A percentile compares a stretch with the other conserved stretches of the same genome.
Conservation (phyloP, 2,888 invertebrate species). For the Orgyia antiqua region DNA sequence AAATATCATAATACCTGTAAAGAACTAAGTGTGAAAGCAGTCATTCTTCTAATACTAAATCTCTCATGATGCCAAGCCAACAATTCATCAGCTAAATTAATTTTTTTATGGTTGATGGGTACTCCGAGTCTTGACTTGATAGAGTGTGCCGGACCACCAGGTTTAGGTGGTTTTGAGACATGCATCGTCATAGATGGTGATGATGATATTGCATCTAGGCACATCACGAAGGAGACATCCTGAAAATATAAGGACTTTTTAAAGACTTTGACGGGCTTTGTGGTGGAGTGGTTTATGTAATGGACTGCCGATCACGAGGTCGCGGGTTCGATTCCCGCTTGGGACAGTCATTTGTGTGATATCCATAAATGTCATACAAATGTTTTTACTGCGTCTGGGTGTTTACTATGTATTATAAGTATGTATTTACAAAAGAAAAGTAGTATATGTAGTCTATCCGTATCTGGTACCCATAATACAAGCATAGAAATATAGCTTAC, state of each 20-base stretch:
- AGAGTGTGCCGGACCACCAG: conserved; percentile 85
- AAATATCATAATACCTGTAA: conserved; percentile 75
- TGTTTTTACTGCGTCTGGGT: no score
- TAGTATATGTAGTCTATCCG: no score
- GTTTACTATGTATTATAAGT: no score
- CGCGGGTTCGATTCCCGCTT: no score
- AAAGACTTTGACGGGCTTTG: no score
- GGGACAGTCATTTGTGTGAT: no score
- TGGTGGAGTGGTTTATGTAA: no score
- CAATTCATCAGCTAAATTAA: conserved; percentile 94
- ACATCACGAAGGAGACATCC: conserved; percentile 94
- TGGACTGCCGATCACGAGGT: no score
- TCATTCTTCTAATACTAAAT: conserved; percentile 93
- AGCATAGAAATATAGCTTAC: no score
- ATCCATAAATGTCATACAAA: no score
- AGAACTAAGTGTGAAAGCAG: conserved; percentile 94
- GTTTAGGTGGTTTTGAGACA: conserved; percentile 96
- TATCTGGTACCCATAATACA: no score
- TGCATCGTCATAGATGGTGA: conserved; percentile 88
- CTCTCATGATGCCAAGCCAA: conserved; percentile 98
- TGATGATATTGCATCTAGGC: conserved; percentile 88
- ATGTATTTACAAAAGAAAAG: no score
- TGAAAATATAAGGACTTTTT: conserved; percentile 37
- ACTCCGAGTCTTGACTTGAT: conserved; percentile 77
- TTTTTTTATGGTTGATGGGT: conserved; percentile 94